Conservation (phyloP, 2,797 vertebrate species). For the Sebastes alutus region DNA sequence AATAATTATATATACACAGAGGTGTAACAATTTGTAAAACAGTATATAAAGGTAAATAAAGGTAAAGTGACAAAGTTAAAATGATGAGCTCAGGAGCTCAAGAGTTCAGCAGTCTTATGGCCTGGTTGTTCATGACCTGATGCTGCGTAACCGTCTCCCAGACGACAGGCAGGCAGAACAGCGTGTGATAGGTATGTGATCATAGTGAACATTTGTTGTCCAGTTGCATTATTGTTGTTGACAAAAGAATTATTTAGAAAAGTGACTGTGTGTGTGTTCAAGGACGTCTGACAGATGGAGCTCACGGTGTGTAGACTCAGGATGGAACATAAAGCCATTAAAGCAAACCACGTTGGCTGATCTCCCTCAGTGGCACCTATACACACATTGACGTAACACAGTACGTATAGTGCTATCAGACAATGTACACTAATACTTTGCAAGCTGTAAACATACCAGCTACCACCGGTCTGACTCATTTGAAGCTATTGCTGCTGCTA, state of each 20-base stretch:
- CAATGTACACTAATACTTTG: neutral
- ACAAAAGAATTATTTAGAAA: neutral
- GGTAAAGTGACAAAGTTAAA: too few relatives aligned
- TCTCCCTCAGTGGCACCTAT: neutral
- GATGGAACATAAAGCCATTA: neutral
- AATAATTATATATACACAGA: too few relatives aligned
- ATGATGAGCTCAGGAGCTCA: too few relatives aligned
- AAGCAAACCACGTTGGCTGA: neutral
- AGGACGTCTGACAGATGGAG: constrained; percentile 6
- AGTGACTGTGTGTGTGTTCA: neutral
- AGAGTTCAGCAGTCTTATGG: too few relatives aligned
- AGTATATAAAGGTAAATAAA: too few relatives aligned
- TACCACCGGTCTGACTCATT: too few relatives aligned
- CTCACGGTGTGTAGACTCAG: neutral
- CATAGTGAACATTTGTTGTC: neutral
- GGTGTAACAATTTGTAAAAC: too few relatives aligned
- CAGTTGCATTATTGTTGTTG: neutral
- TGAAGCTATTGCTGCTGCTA: too few relatives aligned
- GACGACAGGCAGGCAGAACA: too few relatives aligned
- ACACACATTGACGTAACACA: neutral
- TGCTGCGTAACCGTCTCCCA: too few relatives aligned
- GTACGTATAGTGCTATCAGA: neutral
- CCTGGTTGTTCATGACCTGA: too few relatives aligned
- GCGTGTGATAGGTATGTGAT: neutral
- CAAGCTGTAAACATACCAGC: neutral